Evolutionary conservation across 2,797 vertebrate species (phyloP).

Genomic region (Champsocephalus gunnari): DNA sequence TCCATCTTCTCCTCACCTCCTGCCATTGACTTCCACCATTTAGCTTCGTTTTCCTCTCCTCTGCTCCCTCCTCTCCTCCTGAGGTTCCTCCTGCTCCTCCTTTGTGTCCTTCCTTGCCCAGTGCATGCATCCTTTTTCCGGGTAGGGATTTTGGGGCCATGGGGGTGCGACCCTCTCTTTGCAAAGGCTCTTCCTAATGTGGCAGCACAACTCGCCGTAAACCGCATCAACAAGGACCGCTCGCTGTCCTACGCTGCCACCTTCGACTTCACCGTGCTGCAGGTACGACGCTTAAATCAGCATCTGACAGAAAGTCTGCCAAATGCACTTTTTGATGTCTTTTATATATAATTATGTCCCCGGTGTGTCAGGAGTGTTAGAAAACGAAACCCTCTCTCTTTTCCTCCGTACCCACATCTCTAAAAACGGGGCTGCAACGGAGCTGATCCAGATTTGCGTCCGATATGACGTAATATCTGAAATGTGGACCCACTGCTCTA

Average conservation of each 20-base stretch:
- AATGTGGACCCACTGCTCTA: too few relatives aligned
- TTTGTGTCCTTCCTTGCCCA: conserved; percentile 55
- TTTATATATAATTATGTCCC: too few relatives aligned
- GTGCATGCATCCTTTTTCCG: conserved; percentile 76
- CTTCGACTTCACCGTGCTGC: conserved; percentile 87
- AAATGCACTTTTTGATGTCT: too few relatives aligned
- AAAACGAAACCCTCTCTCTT: too few relatives aligned
- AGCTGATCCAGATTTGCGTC: too few relatives aligned
- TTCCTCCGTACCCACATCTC: too few relatives aligned
- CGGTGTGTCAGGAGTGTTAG: too few relatives aligned
- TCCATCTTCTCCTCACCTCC: conserved; percentile 64
- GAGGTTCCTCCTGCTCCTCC: conserved; percentile 49
- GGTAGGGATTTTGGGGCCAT: conserved; percentile 90
- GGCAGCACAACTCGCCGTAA: conserved; percentile 87
- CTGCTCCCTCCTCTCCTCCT: conserved; percentile 1
- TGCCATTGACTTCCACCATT: too few relatives aligned
- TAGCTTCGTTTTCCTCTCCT: not conserved
- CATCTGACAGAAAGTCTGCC: not conserved
- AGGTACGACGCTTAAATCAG: conserved; percentile 49
- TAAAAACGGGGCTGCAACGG: too few relatives aligned
- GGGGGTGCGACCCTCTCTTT: conserved; percentile 90
- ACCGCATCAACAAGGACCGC: conserved; percentile 87
- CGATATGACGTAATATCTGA: too few relatives aligned
- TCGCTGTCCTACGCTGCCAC: conserved; percentile 78
- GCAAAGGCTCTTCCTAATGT: conserved; percentile 88